Conservation (phyloP, 2,888 invertebrate species). For the Deilephila porcellus region DNA sequence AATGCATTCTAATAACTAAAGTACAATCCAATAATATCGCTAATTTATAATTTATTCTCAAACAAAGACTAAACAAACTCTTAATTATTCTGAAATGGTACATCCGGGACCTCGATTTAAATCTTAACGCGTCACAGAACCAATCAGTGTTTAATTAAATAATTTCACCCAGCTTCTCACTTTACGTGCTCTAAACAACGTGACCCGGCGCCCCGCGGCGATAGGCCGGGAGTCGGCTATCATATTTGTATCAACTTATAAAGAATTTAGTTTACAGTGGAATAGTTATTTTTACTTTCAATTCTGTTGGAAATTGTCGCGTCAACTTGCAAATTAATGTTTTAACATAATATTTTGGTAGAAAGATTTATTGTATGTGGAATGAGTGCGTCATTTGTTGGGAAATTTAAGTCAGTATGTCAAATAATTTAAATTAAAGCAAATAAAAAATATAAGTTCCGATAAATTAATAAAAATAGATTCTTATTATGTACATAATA, state of each 20-base stretch:
- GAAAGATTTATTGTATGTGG: too few species aligned
- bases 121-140: background rate
- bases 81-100: background rate
- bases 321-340: too few species aligned
- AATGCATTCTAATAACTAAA: too few species aligned
- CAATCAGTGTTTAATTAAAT: slow-evolving; percentile 20
- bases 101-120: slow-evolving; percentile 4
- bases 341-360: too few species aligned
- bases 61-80: background rate
- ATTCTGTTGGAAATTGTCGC: background rate
- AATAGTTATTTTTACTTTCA: background rate
- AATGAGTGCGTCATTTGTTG: too few species aligned
- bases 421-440: too few species aligned
- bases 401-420: too few species aligned
- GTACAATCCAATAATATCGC: too few species aligned
- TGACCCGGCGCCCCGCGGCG: slow-evolving; percentile 41
- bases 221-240: slow-evolving; percentile 39
- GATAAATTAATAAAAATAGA: too few species aligned
- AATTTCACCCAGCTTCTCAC: slow-evolving; percentile 17
- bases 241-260: slow-evolving; percentile 14
- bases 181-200: background rate
- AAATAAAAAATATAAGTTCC: too few species aligned
- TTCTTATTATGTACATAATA: too few species aligned
- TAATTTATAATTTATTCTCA: too few species aligned
- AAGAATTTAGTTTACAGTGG: background rate